Evolutionary conservation across 2,888 invertebrate genomes (phyloP).

Genomic region (Tetragonula carbonaria): DNA sequence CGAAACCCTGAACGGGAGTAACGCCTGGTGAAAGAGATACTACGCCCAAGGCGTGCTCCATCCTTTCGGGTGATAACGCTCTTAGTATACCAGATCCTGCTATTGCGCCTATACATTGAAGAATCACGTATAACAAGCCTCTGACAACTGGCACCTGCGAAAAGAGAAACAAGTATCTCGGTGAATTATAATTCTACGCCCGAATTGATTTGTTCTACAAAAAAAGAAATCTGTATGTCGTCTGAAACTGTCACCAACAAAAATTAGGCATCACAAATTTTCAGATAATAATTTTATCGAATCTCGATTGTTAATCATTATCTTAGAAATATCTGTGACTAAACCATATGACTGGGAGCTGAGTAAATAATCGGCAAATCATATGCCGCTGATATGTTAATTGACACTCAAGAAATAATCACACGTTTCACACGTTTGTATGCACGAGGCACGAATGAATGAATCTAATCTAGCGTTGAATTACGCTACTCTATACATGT

Average conservation of each 20-base stretch:
- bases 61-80: conserved; percentile 88
- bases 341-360: background rate
- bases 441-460: background rate
- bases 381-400: background rate
- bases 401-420: background rate
- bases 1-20: conserved; percentile 92
- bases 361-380: conserved; percentile 21
- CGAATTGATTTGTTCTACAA: background rate
- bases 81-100: conserved; percentile 91
- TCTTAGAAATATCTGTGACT: background rate
- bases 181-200: too few relatives aligned
- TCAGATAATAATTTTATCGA: background rate
- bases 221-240: too few relatives aligned
- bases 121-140: conserved; percentile 91
- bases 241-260: too few relatives aligned
- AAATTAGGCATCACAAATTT: background rate
- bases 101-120: conserved; percentile 93
- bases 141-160: conserved; percentile 87
- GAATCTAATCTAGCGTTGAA: background rate
- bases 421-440: background rate
- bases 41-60: conserved; percentile 88
- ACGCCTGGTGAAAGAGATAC: conserved; percentile 88
- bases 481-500: background rate
- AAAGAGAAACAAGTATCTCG: background rate
- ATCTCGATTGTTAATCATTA: background rate